A percentile compares a stretch with the other conserved stretches of the same genome.
Conservation (phyloP, 1,140 invertebrate genomes). For the Phortica variegata region DNA sequence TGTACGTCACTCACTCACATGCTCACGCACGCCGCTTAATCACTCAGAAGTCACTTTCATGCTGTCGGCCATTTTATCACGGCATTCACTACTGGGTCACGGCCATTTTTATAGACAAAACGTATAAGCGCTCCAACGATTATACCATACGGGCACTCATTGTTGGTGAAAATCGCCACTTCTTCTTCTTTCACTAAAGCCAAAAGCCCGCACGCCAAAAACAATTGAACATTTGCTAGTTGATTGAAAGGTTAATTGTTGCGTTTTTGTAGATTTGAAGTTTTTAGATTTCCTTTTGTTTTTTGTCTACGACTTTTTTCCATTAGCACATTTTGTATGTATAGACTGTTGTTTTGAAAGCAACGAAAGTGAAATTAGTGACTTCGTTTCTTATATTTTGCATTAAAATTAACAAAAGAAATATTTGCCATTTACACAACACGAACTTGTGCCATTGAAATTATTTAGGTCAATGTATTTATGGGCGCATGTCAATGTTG, state of each 20-base stretch:
- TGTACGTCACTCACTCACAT: background rate
- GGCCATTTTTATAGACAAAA: conserved; percentile 9
- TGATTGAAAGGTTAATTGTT: conserved; percentile 14
- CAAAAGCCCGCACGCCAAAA: background rate
- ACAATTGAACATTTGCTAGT: background rate
- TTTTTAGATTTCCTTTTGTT: conserved; percentile 2
- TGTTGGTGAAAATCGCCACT: background rate
- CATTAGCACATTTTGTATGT: conserved; percentile 12
- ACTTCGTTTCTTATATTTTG: conserved; percentile 1
- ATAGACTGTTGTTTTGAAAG: background rate
- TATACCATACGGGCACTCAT: too few relatives aligned
- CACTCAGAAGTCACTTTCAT: background rate
- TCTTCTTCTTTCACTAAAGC: background rate
- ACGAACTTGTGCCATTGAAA: conserved; percentile 1
- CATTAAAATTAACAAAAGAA: background rate
- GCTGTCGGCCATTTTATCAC: background rate
- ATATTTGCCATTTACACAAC: too few relatives aligned
- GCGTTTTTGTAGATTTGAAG: conserved; percentile 3
- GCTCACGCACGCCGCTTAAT: background rate
- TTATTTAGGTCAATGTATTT: conserved; percentile 3
- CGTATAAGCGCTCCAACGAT: conserved; percentile 7
- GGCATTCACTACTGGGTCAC: conserved; percentile 1
- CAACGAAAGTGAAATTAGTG: conserved; percentile 24
- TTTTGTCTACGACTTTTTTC: conserved; percentile 8
- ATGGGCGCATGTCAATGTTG: background rate